Conservation (phyloP, 2,888 invertebrate species). For the Nomada goodeniana region DNA sequence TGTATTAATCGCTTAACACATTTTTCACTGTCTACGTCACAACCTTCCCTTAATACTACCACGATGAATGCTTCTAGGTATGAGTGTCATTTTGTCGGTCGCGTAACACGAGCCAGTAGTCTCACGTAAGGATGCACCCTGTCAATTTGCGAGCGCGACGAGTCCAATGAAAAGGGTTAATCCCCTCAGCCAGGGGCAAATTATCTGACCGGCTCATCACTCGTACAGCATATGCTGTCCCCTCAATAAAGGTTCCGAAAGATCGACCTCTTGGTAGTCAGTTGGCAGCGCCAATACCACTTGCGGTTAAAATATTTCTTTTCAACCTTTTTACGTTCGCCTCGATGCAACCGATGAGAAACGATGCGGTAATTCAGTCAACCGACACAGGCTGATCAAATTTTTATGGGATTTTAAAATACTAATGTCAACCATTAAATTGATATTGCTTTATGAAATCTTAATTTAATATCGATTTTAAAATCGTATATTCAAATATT, state of each 20-base stretch:
- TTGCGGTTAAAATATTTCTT: conserved; percentile 5
- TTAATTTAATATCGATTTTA: too few species aligned
- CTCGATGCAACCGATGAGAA: neutral
- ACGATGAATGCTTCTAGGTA: neutral
- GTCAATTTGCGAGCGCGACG: conserved; percentile 57
- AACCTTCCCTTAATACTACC: too few species aligned
- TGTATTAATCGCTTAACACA: too few species aligned
- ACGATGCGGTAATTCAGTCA: conserved; percentile 21
- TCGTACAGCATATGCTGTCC: conserved; percentile 26
- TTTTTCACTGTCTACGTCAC: too few species aligned
- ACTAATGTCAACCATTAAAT: too few species aligned
- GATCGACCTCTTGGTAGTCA: conserved; percentile 14
- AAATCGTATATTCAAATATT: too few species aligned
- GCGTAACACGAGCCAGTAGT: conserved; percentile 53
- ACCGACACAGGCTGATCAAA: neutral
- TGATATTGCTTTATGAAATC: too few species aligned
- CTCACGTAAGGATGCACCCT: conserved; percentile 66
- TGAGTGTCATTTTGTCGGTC: conserved; percentile 33
- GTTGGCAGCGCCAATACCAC: neutral
- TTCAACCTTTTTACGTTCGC: neutral
- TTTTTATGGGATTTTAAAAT: too few species aligned
- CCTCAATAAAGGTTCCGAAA: conserved; percentile 25
- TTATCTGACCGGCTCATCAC: conserved; percentile 20
- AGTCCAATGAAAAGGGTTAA: conserved; percentile 49
- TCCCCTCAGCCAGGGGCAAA: conserved; percentile 39